Conservation (phyloP, 2,797 vertebrate genomes). For the Neomorphus geoffroyi region DNA sequence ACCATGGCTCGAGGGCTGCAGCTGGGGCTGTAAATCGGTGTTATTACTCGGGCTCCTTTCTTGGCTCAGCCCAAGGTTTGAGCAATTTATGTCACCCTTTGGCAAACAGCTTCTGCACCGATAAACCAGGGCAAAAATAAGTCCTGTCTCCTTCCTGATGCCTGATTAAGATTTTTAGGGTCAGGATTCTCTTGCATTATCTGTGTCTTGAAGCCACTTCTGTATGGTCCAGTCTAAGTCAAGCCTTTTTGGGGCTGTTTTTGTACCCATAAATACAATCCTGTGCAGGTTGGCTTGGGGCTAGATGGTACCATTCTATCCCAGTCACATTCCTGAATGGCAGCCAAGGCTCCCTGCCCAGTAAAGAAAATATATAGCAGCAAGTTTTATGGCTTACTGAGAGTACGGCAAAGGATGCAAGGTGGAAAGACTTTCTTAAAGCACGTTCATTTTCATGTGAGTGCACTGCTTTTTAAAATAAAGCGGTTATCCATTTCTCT, state of each 20-base stretch:
- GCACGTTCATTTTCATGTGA: neutral
- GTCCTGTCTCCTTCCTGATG: neutral
- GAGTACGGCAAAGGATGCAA: neutral
- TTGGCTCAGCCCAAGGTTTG: neutral
- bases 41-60: neutral
- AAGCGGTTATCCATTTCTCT: neutral
- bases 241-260: neutral
- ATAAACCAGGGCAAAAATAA: neutral
- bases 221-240: neutral
- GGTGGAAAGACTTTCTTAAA: neutral
- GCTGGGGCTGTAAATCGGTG: accelerated
- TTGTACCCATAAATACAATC: neutral
- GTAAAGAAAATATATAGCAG: neutral
- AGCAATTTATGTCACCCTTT: neutral
- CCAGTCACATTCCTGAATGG: conserved; percentile 6
- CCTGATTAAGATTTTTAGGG: neutral
- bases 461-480: neutral
- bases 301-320: neutral
- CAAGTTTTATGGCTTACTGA: conserved; percentile 11
- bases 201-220: accelerated
- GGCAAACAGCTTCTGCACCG: neutral
- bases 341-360: conserved; percentile 21
- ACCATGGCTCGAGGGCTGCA: accelerated
- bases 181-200: neutral
- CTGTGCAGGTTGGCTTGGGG: neutral